phyloP scores from a whole-genome alignment of 2,888 invertebrate genomes.

The Mystacides longicornis region DNA sequence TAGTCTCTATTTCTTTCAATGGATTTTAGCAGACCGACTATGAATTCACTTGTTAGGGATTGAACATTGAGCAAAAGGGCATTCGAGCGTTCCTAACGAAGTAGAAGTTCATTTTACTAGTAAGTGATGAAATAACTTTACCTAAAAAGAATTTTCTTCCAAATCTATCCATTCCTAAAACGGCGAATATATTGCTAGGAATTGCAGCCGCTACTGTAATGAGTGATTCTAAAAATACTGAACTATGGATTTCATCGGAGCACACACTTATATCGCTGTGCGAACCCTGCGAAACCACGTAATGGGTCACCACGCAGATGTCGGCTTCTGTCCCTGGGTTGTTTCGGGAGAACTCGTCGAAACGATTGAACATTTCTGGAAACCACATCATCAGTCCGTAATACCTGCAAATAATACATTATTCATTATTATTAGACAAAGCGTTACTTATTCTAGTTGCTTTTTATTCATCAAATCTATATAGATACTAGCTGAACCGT shows the following conservation, averaged over 20 bases:
- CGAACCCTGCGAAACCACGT: conserved; percentile 61
- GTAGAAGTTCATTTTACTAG: too few species aligned
- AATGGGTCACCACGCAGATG: conserved; percentile 71
- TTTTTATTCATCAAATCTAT: too few species aligned
- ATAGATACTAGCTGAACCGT: too few species aligned
- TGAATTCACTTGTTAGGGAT: too few species aligned
- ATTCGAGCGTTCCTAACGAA: too few species aligned
- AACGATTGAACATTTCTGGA: conserved; percentile 87
- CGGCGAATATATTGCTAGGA: conserved; percentile 78
- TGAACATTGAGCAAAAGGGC: too few species aligned
- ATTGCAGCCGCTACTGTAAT: conserved; percentile 81
- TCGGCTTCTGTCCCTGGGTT: conserved; percentile 60
- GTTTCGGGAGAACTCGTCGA: conserved; percentile 67
- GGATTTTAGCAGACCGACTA: too few species aligned
- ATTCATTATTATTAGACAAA: background rate
- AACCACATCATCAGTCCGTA: conserved; percentile 98
- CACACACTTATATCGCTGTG: conserved; percentile 54
- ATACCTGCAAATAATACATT: conserved; percentile 49
- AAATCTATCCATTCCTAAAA: conserved; percentile 75
- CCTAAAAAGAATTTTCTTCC: conserved; percentile 80
- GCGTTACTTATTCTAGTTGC: background rate
- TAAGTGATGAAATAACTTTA: conserved; percentile 36
- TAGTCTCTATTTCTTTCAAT: too few species aligned
- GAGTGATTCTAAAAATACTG: conserved; percentile 78
- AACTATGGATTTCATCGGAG: conserved; percentile 64